Conservation (phyloP, 2,888 invertebrate genomes). For the Drosophila maculinotata region DNA sequence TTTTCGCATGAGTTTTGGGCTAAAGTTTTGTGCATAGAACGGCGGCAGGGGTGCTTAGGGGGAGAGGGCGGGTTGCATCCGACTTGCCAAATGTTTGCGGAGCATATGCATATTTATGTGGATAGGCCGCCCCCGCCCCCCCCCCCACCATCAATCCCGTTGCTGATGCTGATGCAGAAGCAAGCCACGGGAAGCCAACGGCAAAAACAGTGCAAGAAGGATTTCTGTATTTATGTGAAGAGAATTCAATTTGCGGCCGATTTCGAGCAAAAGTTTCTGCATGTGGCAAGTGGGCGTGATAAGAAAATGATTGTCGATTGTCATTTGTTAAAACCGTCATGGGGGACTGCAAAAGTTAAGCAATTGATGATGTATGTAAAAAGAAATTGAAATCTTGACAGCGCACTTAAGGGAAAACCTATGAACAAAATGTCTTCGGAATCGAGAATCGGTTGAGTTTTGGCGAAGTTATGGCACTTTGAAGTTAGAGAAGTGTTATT, state of each 20-base stretch:
- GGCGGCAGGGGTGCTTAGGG: no score
- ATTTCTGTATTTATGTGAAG: constrained; percentile 23
- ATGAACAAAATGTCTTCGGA: no score
- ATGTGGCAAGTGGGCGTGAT: constrained; percentile 20
- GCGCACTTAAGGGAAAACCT: no score
- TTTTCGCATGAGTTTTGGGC: constrained; percentile 68
- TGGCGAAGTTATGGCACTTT: no score
- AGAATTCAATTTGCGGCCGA: constrained; percentile 32
- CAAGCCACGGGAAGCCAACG: constrained; percentile 1
- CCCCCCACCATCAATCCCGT: constrained; percentile 3
- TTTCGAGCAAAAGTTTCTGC: constrained; percentile 9
- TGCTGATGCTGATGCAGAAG: no score
- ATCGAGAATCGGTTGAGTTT: no score
- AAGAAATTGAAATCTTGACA: no score
- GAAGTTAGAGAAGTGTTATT: no score
- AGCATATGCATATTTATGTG: constrained; percentile 68
- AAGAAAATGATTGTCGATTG: constrained; percentile 21
- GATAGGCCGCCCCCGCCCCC: constrained; percentile 50
- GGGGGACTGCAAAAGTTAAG: background rate
- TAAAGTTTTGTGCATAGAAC: constrained; percentile 30
- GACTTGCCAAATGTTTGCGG: constrained; percentile 68
- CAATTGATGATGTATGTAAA: background rate
- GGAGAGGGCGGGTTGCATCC: constrained; percentile 5
- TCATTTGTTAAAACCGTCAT: constrained; percentile 2
- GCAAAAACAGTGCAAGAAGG: constrained; percentile 4